Conservation (phyloP, 2,888 invertebrate species). For the Pammene aurita region DNA sequence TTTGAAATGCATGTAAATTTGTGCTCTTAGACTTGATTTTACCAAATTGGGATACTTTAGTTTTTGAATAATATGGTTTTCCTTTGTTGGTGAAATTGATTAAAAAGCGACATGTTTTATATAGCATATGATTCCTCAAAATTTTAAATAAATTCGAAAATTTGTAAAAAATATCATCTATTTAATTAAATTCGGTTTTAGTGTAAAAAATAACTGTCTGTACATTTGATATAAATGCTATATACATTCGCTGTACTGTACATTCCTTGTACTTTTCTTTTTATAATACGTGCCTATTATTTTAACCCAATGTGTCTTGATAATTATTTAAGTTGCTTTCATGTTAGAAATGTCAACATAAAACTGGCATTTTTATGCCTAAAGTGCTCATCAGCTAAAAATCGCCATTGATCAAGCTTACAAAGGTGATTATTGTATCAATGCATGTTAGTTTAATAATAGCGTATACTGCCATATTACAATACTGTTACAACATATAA, state of each 20-base stretch:
- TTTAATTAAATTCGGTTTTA: not conserved
- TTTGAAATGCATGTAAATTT: constrained; percentile 10
- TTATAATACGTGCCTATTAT: constrained; percentile 14
- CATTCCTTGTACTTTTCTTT: constrained; percentile 24
- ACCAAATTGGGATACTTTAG: not conserved
- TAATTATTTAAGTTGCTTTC: constrained; percentile 1
- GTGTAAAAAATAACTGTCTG: constrained; percentile 33
- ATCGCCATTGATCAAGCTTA: not conserved
- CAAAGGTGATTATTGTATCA: not conserved
- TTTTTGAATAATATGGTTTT: too few species aligned
- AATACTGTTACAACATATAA: not conserved
- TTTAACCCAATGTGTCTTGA: constrained; percentile 22
- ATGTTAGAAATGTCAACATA: not conserved
- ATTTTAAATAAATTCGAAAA: too few species aligned
- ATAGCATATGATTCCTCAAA: too few species aligned
- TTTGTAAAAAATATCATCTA: too few species aligned
- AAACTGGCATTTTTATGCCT: not conserved
- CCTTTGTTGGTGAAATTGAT: too few species aligned
- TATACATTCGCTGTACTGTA: constrained; percentile 25
- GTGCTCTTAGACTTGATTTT: not conserved
- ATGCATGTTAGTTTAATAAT: constrained; percentile 24
- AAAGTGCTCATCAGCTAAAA: not conserved
- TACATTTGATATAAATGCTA: constrained; percentile 29
- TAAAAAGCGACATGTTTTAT: too few species aligned
- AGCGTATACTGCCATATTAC: constrained; percentile 32